Conservation (phyloP, 2,797 vertebrate genomes). For the Pagetopsis macropterus region DNA sequence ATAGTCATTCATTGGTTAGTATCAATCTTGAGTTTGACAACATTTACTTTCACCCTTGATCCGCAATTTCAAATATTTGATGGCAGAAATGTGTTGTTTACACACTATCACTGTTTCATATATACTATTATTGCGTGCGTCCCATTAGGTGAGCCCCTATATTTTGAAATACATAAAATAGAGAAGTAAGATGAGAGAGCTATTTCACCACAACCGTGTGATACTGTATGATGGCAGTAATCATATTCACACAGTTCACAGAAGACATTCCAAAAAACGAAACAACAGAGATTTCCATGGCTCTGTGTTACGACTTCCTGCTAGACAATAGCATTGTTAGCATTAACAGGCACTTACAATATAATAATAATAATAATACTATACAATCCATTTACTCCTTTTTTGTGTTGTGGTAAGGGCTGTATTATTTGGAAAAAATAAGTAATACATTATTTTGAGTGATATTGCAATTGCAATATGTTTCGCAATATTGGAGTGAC, state of each 20-base stretch:
- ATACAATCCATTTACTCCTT: background rate
- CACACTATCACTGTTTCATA: background rate
- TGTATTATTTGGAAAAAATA: no score
- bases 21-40: background rate
- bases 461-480: no score
- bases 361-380: no score
- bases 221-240: background rate
- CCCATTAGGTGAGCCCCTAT: background rate
- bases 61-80: background rate
- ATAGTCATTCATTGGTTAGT: background rate
- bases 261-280: background rate
- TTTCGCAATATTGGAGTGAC: no score
- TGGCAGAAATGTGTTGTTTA: background rate
- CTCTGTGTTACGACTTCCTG: background rate
- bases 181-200: slow-evolving; percentile 1
- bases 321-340: background rate
- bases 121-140: background rate
- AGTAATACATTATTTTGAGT: no score
- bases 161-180: slow-evolving; percentile 26
- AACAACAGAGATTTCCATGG: background rate
- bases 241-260: background rate
- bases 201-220: background rate
- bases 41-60: background rate
- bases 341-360: background rate
- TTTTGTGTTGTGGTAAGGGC: background rate